Evolutionary conservation across 2,888 invertebrate species (phyloP), one percentile per base, ranked within the genome.

Genomic region (Ophion ventricosus): DNA sequence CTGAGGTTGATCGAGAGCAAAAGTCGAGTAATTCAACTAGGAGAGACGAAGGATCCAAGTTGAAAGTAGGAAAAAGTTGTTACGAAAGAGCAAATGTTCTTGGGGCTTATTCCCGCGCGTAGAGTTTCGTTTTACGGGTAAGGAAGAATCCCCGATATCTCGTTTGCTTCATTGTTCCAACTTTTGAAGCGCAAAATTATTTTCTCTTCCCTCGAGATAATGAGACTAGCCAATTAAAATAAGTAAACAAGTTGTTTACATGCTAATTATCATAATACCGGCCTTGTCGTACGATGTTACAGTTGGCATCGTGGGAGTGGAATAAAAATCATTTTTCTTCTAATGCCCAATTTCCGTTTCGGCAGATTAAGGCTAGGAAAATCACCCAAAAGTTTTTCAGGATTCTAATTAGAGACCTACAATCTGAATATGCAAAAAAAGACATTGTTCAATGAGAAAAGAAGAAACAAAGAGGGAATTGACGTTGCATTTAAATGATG

Each of bases 1-100:
- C 4, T 40, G 11, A 10, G 11, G 14, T 54, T 14, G 11, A 2
- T 56, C 20, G 20, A 26, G 70, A 23, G 23, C 35, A 35, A 59
- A 57, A 40, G 23, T 17, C 20, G 17, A 23, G 29, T 57, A 40
- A n/a, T 26, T 40, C 57, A 11, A 76, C 67, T 29, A 11, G 23
- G 5, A 64, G 56, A 57, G 25, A 76, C 14, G 14, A 25, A 66
- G 40, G n/a, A 66, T 10, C 26, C 35, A 20, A 67, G 26, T 2
- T 4, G 17, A 61, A 11, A 25, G n/a, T 61, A 40, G 66, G n/a
- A 11, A 43, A 67, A 76, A 67, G 14, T 56, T 67, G 40, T 67
- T 43, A 76, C 25, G n/a, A 29, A 67, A 17, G 49, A 67, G 43
- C 14, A 11, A 57, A 67, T 20, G 25, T 56, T 56, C 59, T 35